Base-by-base conservation (phyloP, 2,113 vertebrate genomes). In the Misgurnus anguillicaudatus region DNA sequence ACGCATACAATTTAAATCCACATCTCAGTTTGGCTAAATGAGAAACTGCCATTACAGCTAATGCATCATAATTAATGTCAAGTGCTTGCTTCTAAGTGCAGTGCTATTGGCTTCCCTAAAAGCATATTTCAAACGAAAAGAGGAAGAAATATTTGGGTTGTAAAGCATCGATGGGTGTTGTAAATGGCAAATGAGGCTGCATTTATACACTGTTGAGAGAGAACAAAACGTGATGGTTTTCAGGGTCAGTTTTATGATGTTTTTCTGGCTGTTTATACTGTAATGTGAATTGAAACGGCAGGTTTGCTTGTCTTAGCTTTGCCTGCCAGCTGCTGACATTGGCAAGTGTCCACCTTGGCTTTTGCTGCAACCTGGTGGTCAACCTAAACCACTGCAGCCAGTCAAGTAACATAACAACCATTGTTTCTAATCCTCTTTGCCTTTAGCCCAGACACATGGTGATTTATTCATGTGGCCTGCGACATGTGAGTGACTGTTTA, bases 291-390 rank as follows among this genome's bases (percentile, higher is more conserved):
- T 58, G 55, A n/a, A 83, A 72, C 82, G 71, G 84, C 86, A 82
- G 67, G 36, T 61, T 55, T 85, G 86, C 70, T 89, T 84, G 90
- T 88, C 81, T 80, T 57, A 84, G 89, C 88, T 90, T 85, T 85
- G 85, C 80, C 5, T 36, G 1, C 82, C 85, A 86, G 87, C 85
- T 89, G 86, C 85, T 77, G 53, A 63, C 51, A 66, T 42, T 67
- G 66, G 77, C 69, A 31, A 41, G 19, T 11, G 19, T 65, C 48
- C 78, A 73, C 51, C 14, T 51, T 79, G 77, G 86, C 84, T 82
- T 14, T 57, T 48, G 36, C 80, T 79, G 85, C 69, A 86, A 62
- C 86, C 77, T 79, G 84, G 84, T 86, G 90, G 87, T 2, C 5
- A 17, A 3, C 39, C 9, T 0, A 7, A 4, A 14, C 66, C 19